A percentile compares a stretch with the other conserved stretches of the same genome.
phyloP scores from a whole-genome alignment of 2,888 invertebrate species.

The Drosophila maculinotata region DNA sequence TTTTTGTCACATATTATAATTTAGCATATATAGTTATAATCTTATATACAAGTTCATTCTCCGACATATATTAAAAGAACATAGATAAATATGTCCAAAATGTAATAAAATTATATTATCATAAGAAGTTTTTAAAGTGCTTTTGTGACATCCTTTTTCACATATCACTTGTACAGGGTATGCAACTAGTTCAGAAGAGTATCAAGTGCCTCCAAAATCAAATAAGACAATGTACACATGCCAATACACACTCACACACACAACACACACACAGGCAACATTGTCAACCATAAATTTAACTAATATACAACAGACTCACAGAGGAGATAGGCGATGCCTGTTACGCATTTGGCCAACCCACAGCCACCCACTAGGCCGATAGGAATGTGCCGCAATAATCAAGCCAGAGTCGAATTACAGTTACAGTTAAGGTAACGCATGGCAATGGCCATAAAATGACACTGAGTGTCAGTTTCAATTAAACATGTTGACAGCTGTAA shows the following conservation, averaged over 20 bases:
- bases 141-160: no score
- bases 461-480: conserved; percentile 83
- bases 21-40: no score
- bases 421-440: conserved; percentile 71
- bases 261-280: conserved; percentile 30
- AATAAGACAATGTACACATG: conserved; percentile 40
- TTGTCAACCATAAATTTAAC: conserved; percentile 70
- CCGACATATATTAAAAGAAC: no score
- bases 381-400: conserved; percentile 72
- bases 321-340: conserved; percentile 11
- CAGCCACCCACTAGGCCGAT: conserved; percentile 6
- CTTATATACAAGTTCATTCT: no score
- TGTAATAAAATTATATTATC: no score
- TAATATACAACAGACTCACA: conserved; percentile 59
- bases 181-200: background rate
- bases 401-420: conserved; percentile 62
- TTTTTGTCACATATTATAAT: no score
- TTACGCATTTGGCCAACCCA: conserved; percentile 3
- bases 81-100: no score
- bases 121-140: no score
- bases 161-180: background rate
- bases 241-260: no score
- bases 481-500: conserved; percentile 82
- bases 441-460: conserved; percentile 81
- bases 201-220: conserved; percentile 19